Conservation (phyloP, 2,888 invertebrate species). For the Lasioglossum calceatum region DNA sequence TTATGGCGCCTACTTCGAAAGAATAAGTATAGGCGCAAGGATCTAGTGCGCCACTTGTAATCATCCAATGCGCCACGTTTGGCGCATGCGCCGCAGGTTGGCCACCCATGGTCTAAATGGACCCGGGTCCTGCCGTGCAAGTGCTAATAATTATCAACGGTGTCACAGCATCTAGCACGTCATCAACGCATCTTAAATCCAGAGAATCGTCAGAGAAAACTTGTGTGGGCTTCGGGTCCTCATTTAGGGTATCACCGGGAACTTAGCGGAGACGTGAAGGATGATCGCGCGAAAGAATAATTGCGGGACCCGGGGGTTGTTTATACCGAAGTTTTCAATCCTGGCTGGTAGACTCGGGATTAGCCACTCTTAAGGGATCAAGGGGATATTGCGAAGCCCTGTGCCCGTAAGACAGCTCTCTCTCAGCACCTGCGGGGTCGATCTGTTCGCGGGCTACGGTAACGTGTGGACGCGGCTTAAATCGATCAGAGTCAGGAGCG, state of each 20-base stretch:
- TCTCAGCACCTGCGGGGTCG: slow-evolving; percentile 19
- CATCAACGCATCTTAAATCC: no score
- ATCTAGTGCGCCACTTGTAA: no score
- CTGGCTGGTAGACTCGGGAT: slow-evolving; percentile 18
- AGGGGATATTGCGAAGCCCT: slow-evolving; percentile 40
- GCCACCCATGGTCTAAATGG: no score
- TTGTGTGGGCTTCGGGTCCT: not conserved
- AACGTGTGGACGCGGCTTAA: slow-evolving; percentile 69
- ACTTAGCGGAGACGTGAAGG: not conserved
- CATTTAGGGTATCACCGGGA: not conserved
- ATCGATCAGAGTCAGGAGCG: slow-evolving; percentile 71
- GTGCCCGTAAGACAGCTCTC: slow-evolving; percentile 17
- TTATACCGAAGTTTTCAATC: slow-evolving; percentile 10
- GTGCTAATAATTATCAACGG: no score
- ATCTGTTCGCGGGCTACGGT: not conserved
- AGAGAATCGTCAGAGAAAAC: no score
- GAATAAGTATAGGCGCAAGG: no score
- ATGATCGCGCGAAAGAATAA: not conserved
- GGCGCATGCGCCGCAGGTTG: no score
- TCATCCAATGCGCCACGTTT: no score
- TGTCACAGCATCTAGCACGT: no score
- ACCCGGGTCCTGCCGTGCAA: no score
- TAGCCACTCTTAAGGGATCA: slow-evolving; percentile 28
- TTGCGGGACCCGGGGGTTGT: not conserved
- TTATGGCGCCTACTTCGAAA: no score